Percentiles rank a stretch among this genome's conserved stretches.
These are phyloP conservation scores for Drosophila busckii DNA, from an alignment of 1,140 invertebrate genomes.

Conservation along the genomic window DNA sequence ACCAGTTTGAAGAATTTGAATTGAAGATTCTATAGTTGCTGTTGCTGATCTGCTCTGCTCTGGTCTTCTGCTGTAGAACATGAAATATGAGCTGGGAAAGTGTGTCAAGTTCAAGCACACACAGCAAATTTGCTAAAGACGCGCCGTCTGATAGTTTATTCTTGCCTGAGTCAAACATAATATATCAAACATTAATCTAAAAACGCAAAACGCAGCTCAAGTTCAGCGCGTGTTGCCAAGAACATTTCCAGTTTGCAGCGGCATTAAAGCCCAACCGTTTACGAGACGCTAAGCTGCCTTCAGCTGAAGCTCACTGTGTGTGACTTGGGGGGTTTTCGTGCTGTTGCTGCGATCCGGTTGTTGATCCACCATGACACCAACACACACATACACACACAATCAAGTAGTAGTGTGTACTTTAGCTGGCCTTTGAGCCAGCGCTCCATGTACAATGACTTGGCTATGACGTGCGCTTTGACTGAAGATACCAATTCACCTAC, in stretches of 20 bases:
- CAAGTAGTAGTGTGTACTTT: conserved; percentile 28
- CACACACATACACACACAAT: no score
- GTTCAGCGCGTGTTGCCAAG: conserved; percentile 51
- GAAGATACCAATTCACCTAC: no score
- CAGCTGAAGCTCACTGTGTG: conserved; percentile 1
- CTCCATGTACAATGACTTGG: conserved; percentile 14
- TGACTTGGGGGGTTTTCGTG: conserved; percentile 1
- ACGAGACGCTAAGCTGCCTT: conserved; percentile 25
- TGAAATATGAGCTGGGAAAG: conserved; percentile 4
- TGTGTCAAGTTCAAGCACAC: conserved; percentile 66
- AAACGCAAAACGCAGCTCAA: conserved; percentile 38
- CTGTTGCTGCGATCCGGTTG: conserved; percentile 14
- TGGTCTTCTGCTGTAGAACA: conserved; percentile 11
- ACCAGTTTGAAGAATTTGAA: conserved; percentile 31
- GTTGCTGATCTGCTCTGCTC: conserved; percentile 11
- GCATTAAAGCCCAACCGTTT: conserved; percentile 44
- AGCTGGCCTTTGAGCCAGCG: conserved; percentile 12
- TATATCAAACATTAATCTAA: conserved; percentile 36
- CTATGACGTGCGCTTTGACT: no score
- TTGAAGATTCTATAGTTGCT: conserved; percentile 47
- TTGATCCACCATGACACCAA: conserved; percentile 27
- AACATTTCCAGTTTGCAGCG: conserved; percentile 44
- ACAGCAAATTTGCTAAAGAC: conserved; percentile 47
- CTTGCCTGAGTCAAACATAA: conserved; percentile 43
- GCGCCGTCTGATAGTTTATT: conserved; percentile 47